Conservation (phyloP, 2,797 vertebrate genomes). For the Sebastolobus alascanus region DNA sequence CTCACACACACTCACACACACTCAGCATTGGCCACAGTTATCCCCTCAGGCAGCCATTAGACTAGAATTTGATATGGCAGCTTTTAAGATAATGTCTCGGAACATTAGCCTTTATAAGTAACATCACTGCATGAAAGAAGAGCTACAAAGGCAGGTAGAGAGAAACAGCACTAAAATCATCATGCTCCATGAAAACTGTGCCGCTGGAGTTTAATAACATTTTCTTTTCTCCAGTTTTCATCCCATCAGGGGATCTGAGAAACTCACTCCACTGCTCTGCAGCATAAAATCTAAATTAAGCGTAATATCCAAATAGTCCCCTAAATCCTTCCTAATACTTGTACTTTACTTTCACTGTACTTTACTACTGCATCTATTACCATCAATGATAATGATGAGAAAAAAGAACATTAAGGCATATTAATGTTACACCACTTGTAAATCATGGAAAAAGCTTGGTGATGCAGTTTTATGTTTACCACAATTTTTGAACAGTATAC, state of each 20-base stretch:
- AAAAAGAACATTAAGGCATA: background rate
- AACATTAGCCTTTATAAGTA: conserved; percentile 81
- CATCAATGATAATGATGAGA: background rate
- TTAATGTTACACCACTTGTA: background rate
- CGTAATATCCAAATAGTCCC: conserved; percentile 11
- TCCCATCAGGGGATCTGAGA: conserved; percentile 37
- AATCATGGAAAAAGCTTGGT: background rate
- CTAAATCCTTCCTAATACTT: conserved; percentile 19
- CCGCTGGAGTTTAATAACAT: conserved; percentile 43
- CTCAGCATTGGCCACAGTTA: conserved; percentile 20
- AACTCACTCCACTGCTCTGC: conserved; percentile 26
- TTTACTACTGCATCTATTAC: background rate
- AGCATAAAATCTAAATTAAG: conserved; percentile 47
- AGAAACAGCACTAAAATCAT: conserved; percentile 40
- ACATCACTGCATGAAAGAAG: conserved; percentile 58
- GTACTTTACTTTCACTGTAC: background rate
- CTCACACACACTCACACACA: background rate
- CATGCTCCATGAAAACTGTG: conserved; percentile 46
- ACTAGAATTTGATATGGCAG: conserved; percentile 71
- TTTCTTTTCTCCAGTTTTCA: conserved; percentile 39
- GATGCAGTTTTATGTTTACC: background rate
- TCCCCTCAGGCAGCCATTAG: conserved; percentile 57
- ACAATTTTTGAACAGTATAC: background rate
- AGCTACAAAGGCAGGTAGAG: conserved; percentile 51
- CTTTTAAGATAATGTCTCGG: conserved; percentile 73